Evolutionary conservation across 2,888 invertebrate genomes (phyloP), one percentile per base, ranked within the genome.

Genomic region (Caenorhabditis macrosperma): DNA sequence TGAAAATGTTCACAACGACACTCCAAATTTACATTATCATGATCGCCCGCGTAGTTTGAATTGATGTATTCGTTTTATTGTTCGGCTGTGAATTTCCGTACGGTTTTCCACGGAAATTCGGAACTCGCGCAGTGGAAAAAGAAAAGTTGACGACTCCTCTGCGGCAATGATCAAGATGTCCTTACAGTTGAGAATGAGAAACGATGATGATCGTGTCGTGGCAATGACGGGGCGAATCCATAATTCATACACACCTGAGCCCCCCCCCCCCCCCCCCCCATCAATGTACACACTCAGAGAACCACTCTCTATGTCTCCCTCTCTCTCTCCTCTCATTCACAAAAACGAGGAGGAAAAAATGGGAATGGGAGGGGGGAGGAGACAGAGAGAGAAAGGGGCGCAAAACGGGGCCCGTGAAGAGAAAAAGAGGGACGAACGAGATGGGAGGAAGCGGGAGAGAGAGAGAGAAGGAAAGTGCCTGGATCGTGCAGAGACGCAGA

Each of bases 161-260:
- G n/a, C n/a, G n/a, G n/a, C n/a, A n/a, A n/a, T n/a, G n/a, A n/a
- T n/a, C n/a, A n/a, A n/a, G n/a, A n/a, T n/a, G n/a, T n/a, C n/a
- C n/a, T n/a, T n/a, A n/a, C n/a, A n/a, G n/a, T n/a, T n/a, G n/a
- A n/a, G n/a, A n/a, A n/a, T n/a, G n/a, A n/a, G n/a, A n/a, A n/a
- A n/a, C n/a, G n/a, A n/a, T n/a, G 15, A 38, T 38, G 38, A 38
- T 38, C 15, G 50, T 10, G 50, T 50, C 50, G 50, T 22, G 22
- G 50, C 50, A 60, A 38, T 9, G 44, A 60, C 24, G 46, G 64
- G 46, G 26, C 26, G 60, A 57, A 57, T 57, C 57, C 57, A 57
- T 57, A 57, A 57, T 57, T 57, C 57, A 57, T 57, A 57, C 57
- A 57, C 57, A 57, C 57, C 57, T 57, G 57, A 57, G 57, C 57